Evolutionary conservation across 2,113 vertebrate genomes (phyloP).

Genomic region (Pristiophorus japonicus): DNA sequence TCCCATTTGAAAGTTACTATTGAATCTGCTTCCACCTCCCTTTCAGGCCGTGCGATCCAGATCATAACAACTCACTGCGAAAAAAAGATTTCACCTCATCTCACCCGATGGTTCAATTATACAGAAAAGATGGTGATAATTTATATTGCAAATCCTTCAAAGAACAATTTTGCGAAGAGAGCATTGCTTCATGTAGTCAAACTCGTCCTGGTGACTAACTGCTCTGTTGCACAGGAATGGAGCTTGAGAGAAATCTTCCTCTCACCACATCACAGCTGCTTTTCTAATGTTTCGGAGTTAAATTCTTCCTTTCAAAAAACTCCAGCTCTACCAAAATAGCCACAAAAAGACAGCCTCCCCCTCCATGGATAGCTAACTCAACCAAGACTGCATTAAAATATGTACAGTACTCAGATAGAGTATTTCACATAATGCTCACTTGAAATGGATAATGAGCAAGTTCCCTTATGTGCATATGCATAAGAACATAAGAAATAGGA

Average conservation of each 20-base stretch:
- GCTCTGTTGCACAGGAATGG: neutral
- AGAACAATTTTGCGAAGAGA: neutral
- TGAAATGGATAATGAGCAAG: neutral
- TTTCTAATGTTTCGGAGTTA: too few relatives aligned
- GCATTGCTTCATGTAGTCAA: neutral
- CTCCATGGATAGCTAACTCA: neutral
- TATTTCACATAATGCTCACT: neutral
- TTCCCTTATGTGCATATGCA: too few relatives aligned
- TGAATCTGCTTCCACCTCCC: too few relatives aligned
- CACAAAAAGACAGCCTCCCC: neutral
- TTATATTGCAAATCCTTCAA: neutral
- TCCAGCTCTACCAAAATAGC: neutral
- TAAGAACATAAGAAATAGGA: too few relatives aligned
- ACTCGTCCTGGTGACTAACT: neutral
- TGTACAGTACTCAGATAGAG: neutral
- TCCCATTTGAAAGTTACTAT: too few relatives aligned
- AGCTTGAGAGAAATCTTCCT: neutral
- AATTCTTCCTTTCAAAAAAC: neutral
- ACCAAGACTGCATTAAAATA: neutral
- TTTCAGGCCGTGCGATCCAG: too few relatives aligned
- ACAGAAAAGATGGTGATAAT: neutral
- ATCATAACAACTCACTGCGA: too few relatives aligned
- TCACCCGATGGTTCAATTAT: too few relatives aligned
- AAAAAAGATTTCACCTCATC: too few relatives aligned
- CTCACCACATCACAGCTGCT: neutral